Conservation (phyloP, 2,888 invertebrate species). For the Cybosia mesomella region DNA sequence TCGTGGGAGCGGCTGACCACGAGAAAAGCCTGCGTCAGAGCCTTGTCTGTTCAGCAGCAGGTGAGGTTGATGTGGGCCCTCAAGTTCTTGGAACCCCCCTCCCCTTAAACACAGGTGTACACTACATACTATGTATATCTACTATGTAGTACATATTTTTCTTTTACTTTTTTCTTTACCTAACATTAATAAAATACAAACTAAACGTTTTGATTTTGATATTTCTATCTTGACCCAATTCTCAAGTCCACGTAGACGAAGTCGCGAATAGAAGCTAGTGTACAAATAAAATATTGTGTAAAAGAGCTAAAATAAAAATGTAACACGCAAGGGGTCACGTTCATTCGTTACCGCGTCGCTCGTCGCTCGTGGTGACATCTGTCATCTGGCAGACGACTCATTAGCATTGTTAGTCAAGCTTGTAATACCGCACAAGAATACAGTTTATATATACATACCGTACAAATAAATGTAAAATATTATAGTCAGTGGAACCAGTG, state of each 20-base stretch:
- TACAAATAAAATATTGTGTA: neutral
- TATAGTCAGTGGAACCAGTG: neutral
- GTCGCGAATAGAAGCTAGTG: neutral
- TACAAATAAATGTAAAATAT: neutral
- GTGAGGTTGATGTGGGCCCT: too few species aligned
- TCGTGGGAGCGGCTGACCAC: too few species aligned
- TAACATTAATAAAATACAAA: too few species aligned
- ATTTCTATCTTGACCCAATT: neutral
- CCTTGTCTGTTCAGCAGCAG: too few species aligned
- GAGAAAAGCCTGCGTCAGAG: too few species aligned
- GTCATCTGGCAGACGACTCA: constrained; percentile 58
- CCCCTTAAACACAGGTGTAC: too few species aligned
- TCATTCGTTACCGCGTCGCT: constrained; percentile 32
- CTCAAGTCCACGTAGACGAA: neutral
- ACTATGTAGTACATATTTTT: too few species aligned
- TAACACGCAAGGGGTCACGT: constrained; percentile 18
- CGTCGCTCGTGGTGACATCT: constrained; percentile 51
- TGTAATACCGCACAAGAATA: constrained; percentile 26
- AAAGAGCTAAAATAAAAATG: constrained; percentile 21
- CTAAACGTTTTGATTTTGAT: neutral
- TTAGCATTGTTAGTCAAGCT: constrained; percentile 60
- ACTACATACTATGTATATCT: too few species aligned
- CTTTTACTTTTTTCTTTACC: too few species aligned
- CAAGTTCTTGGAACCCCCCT: too few species aligned
- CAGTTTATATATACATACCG: constrained; percentile 22